phyloP scores from a whole-genome alignment of 2,888 invertebrate genomes.

The Paralinhomoeus sp. region DNA sequence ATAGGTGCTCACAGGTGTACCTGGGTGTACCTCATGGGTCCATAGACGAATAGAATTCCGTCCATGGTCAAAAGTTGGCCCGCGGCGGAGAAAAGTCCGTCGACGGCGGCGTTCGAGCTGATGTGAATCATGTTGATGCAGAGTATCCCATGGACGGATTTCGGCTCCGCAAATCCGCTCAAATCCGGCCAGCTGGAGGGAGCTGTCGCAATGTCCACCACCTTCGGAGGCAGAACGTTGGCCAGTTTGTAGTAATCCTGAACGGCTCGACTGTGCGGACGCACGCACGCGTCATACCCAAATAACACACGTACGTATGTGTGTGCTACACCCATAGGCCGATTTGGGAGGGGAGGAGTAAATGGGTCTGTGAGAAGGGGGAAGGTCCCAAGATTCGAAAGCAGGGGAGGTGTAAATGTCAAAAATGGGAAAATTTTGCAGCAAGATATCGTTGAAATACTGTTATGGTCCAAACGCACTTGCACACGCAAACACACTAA shows the following conservation, averaged over 20 bases:
- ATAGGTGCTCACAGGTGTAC: no score
- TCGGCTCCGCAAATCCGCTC: slow-evolving; percentile 11
- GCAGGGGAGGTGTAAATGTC: no score
- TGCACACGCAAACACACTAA: no score
- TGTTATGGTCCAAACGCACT: no score
- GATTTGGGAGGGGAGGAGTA: not conserved
- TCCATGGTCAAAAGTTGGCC: slow-evolving; percentile 41
- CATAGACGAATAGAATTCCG: slow-evolving; percentile 51
- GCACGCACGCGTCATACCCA: no score
- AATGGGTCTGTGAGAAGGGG: not conserved
- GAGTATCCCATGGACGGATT: slow-evolving; percentile 43
- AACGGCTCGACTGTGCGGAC: not conserved
- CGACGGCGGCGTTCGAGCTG: slow-evolving; percentile 46
- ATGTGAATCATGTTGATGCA: slow-evolving; percentile 74
- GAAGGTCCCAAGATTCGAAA: not conserved
- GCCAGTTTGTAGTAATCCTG: slow-evolving; percentile 13
- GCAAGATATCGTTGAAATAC: no score
- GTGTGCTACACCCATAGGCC: not conserved
- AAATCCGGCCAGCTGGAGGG: not conserved
- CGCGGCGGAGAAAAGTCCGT: slow-evolving; percentile 40
- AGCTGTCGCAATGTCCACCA: slow-evolving; percentile 39
- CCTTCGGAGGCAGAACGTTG: slow-evolving; percentile 44
- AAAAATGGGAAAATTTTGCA: no score
- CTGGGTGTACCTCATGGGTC: slow-evolving; percentile 52
- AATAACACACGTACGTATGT: no score